Evolutionary conservation across 2,797 vertebrate species (phyloP).

Genomic region (Acomys russatus): DNA sequence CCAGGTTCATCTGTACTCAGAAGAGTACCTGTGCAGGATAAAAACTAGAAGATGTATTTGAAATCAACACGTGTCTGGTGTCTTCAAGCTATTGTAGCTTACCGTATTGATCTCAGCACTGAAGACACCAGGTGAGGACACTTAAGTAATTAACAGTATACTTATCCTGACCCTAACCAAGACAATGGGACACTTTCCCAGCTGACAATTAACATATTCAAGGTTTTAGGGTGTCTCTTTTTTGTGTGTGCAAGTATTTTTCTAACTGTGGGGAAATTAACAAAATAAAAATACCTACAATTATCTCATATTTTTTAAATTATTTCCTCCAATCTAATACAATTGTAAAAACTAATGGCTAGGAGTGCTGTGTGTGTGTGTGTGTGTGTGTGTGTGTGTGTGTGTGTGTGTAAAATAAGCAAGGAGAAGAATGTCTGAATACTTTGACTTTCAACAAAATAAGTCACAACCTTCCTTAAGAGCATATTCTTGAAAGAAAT

Average conservation of each 20-base stretch:
- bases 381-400: background rate
- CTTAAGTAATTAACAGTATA: background rate
- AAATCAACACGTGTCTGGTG: background rate
- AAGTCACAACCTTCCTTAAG: background rate
- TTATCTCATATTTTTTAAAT: slow-evolving; percentile 37
- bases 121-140: background rate
- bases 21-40: background rate
- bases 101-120: background rate
- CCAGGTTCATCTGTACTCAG: background rate
- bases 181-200: background rate
- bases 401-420: background rate
- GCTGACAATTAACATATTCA: background rate
- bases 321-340: background rate
- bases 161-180: background rate
- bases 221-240: slow-evolving; percentile 37
- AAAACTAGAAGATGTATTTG: background rate
- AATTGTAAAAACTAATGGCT: background rate
- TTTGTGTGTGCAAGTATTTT: background rate
- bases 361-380: no score
- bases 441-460: slow-evolving; percentile 15
- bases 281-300: slow-evolving; percentile 32
- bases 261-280: slow-evolving; percentile 51
- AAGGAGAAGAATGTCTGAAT: background rate
- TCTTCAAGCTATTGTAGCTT: background rate
- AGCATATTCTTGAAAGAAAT: background rate